A percentile compares a stretch with the other conserved stretches of the same genome.
Conservation (phyloP, 2,113 vertebrate species). For the Artemisiospiza belli region DNA sequence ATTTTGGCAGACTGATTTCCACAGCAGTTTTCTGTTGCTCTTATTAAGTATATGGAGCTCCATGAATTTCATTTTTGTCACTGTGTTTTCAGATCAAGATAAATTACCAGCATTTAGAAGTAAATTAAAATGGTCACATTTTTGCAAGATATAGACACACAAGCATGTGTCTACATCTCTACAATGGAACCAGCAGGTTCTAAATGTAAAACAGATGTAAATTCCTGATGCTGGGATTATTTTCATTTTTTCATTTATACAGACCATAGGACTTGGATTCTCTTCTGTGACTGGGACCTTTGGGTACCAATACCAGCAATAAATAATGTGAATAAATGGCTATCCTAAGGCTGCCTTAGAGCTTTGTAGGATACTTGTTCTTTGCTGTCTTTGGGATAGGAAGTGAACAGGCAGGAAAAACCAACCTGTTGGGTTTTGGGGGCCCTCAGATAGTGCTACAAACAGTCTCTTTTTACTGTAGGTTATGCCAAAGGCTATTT, state of each 20-base stretch:
- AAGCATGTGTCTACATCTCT: background rate
- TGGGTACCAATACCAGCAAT: background rate
- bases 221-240: background rate
- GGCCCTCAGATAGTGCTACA: background rate
- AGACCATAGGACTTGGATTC: background rate
- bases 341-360: background rate
- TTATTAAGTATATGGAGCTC: background rate
- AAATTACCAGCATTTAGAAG: background rate
- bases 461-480: background rate
- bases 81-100: background rate
- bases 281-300: background rate
- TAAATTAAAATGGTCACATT: background rate
- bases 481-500: background rate
- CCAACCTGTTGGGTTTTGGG: background rate
- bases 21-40: background rate
- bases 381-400: background rate
- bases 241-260: background rate
- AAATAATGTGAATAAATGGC: background rate
- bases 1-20: background rate
- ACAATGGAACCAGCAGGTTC: background rate
- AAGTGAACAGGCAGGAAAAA: background rate
- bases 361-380: background rate
- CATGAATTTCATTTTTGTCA: background rate
- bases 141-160: background rate
- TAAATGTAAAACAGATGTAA: background rate